Evolutionary conservation across 1,140 invertebrate genomes (phyloP), one percentile per base, ranked within the genome.

Genomic region (Pogonomyrmex barbatus): DNA sequence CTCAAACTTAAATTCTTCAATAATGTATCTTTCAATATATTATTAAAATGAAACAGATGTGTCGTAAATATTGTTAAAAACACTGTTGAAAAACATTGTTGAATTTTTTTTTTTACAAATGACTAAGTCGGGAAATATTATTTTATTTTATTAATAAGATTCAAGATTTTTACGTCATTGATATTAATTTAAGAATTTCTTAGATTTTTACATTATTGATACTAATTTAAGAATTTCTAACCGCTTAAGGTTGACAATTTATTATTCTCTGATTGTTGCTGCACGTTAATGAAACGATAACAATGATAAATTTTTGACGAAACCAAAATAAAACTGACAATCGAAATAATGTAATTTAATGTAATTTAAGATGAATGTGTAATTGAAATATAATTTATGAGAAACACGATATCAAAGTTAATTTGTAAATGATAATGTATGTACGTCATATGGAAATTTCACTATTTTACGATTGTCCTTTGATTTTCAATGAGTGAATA

Each of bases 301-400:
- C 5, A 33, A 70, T 70, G 30, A 52, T 70, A 73, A 39, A 39
- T 73, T 73, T 65, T 56, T 24, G 17, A 39, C 9, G 4, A 39
- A 39, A 71, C 0, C 24, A 54, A 42, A 58, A 60, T 76, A 30
- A 75, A 58, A 76, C 10, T 76, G 73, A 76, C 8, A 42, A 24
- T 17, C 12, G n/a, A 76, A 42, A 76, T 47, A 68, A 10, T 30
- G 12, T 17, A 45, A 2, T 1, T 47, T 0, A 47, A 54, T 8
- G n/a, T n/a, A 24, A 24, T 24, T 47, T 12, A 8, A 33, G 10
- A 33, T 77, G 47, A 77, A 62, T 33, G 62, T 62, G 24, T 63
- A 77, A 77, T 62, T 77, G 9, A 9, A 77, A 47, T n/a, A 47
- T 60, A 77, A 63, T 62, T 50, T 47, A 47, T 77, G n/a, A 47